Base-by-base conservation (phyloP, 2,888 invertebrate species). In the Pandemis heparana region DNA sequence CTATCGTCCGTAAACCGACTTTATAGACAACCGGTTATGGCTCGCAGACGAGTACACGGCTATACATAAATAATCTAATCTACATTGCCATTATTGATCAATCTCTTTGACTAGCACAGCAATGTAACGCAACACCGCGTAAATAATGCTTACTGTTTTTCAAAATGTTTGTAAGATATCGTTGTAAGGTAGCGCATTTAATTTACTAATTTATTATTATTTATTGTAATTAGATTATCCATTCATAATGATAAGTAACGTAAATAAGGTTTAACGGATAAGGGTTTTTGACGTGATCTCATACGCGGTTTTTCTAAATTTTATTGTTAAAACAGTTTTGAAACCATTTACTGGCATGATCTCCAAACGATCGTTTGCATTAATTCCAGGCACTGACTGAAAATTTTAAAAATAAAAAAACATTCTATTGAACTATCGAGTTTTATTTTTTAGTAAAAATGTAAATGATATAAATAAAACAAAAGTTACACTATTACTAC, bases 221-320 rank as follows among this genome's bases (percentile, higher is more conserved):
- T 83, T 79, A 80, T 79, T 77, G 69, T 79, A 79, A 67, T 78
- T 75, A 76, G 71, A 75, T 77, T 67, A 39, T 61, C 74, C 63
- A 72, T 74, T 75, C 39, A 38, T 32, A 62, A 61, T 38, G 14
- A 56, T 63, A 64, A 65, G 69, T 67, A 39, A 53, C 18, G 53
- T 53, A 7, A 4, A 53, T 53, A n/a, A 53, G 51, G 0, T 3
- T 53, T 18, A 53, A 5, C 43, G 12, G 61, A 23, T 74, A 71
- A 66, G 46, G 51, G 51, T 67, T 61, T 70, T 65, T 43, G 16
- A 59, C 75, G 75, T 79, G 80, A 79, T 80, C 79, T 80, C 79
- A 77, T 62, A 64, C 72, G 64, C 62, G 75, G 56, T 41, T 69
- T 66, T 71, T 59, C 56, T 5, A 73, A 73, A 65, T 51, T 67